Conservation (phyloP, 1,140 invertebrate genomes). For the Pseudomyrmex sp. region DNA sequence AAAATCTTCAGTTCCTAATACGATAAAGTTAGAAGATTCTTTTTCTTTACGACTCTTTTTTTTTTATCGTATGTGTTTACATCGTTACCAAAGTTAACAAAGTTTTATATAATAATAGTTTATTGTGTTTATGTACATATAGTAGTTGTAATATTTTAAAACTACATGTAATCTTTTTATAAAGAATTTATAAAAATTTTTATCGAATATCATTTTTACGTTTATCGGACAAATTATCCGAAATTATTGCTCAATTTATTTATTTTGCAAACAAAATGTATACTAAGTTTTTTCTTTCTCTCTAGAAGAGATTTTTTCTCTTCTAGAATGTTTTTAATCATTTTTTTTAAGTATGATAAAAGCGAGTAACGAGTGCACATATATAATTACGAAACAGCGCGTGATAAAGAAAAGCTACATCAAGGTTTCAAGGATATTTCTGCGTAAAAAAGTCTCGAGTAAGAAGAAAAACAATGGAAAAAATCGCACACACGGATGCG, state of each 20-base stretch:
- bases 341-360: conserved; percentile 7
- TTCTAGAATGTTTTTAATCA: too few relatives aligned
- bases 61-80: not conserved
- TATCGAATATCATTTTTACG: not conserved
- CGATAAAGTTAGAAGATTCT: not conserved
- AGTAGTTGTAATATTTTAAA: not conserved
- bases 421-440: conserved; percentile 1
- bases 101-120: not conserved
- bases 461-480: conserved; percentile 50
- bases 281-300: too few relatives aligned
- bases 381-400: not conserved
- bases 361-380: not conserved
- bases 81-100: conserved; percentile 26
- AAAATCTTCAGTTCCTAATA: not conserved
- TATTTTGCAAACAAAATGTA: not conserved
- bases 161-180: conserved; percentile 1
- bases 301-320: too few relatives aligned
- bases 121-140: conserved; percentile 11
- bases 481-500: not conserved
- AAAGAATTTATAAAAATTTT: not conserved
- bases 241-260: conserved; percentile 28
- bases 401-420: not conserved
- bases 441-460: not conserved
- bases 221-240: not conserved
- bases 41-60: not conserved